Base-by-base conservation (phyloP, 2,797 vertebrate genomes). In the Prionace glauca region DNA sequence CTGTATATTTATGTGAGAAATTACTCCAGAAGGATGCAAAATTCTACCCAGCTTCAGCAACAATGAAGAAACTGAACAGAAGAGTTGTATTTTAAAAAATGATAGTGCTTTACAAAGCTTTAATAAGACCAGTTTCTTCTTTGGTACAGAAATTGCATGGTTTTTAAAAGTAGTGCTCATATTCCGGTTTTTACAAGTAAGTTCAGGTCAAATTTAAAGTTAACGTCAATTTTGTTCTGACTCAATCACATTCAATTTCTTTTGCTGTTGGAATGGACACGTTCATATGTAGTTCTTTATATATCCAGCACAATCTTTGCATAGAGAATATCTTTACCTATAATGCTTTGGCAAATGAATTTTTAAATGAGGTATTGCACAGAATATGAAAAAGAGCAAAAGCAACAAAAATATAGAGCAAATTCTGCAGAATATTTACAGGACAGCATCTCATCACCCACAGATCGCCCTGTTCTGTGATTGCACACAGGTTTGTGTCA, bases 321-420 rank as follows among this genome's bases (percentile, higher is more conserved):
- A 98, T 96, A 97, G 97, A 98, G 98, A 98, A 98, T 97, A 97
- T 96, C 97, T 97, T 97, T 96, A 97, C 96, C 97, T 97, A 98
- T 96, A 96, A 97, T 97, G 45, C 71, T 97, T 97, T 97, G 98
- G 98, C 98, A 98, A 98, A 98, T 98, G 97, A 98, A 98, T 98
- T 98, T 98, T 98, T 98, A 98, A 98, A 98, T 98, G 99, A 99
- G 98, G 98, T 99, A 99, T 99, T 99, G 99, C 98, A 99, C 98
- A 99, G 98, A 99, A 98, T 98, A 99, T 98, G 97, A 98, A 98
- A 98, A 97, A 97, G 97, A 97, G 96, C 98, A 97, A 97, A 99
- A 98, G 98, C 98, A 99, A 99, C 98, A 98, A 98, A 99, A 98
- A 99, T 98, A 98, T 99, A 99, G 98, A 99, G 98, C 98, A 98